Base-by-base conservation (phyloP, 2,888 invertebrate genomes). In the Melikaiella ostensackeni region DNA sequence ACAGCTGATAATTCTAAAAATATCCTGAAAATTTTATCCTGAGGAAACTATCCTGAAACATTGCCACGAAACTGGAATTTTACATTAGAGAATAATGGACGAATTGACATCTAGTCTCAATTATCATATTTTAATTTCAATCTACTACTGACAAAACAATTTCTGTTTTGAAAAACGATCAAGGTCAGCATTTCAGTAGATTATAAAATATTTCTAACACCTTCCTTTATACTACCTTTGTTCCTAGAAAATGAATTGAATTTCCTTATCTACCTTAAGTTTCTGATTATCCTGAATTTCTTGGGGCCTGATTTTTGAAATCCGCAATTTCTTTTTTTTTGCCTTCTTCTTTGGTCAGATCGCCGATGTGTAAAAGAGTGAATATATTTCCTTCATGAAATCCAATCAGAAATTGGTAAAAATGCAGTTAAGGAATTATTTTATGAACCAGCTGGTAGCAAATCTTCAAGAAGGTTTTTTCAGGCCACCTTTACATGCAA, bases 51-150 rank as follows among this genome's bases (percentile, higher is more conserved):
- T 35, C 35, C 33, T 62, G 62, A 35, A 35, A 62, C n/a, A 62
- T 62, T 33, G 19, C 1, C 16, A 62, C n/a, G 35, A 62, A 62
- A 62, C 61, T 61, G 61, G 8, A 16, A 19, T 27, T 62, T 62
- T 62, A 8, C 9, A 8, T n/a, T 19, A 30, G 16, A 33, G n/a
- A 62, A 62, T 33, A 91, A 33, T 62, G n/a, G n/a, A n/a, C n/a
- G n/a, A n/a, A n/a, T n/a, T n/a, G n/a, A n/a, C n/a, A n/a, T n/a
- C n/a, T n/a, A n/a, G n/a, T n/a, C n/a, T n/a, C n/a, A n/a, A n/a
- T n/a, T n/a, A n/a, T n/a, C n/a, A n/a, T n/a, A n/a, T n/a, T n/a
- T n/a, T n/a, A n/a, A n/a, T n/a, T n/a, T n/a, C n/a, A n/a, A n/a
- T n/a, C n/a, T n/a, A n/a, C n/a, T n/a, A n/a, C n/a, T n/a, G n/a